Percentiles rank a stretch among this genome's conserved stretches.
phyloP scores from a whole-genome alignment of 2,797 vertebrate species.

The Malacoraja senta region DNA sequence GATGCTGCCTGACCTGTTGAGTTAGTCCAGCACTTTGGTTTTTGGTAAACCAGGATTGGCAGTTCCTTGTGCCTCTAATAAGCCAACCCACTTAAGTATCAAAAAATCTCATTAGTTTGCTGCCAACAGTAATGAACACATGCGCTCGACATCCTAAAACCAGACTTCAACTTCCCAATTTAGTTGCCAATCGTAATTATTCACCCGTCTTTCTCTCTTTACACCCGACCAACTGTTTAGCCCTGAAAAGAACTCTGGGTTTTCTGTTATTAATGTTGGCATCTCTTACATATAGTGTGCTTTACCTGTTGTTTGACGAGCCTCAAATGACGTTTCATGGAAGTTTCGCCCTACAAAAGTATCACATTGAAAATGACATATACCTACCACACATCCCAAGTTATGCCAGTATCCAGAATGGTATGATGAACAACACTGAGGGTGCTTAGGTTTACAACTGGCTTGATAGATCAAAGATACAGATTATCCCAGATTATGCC shows the following conservation, averaged over 20 bases:
- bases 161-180: neutral
- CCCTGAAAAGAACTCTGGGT: neutral
- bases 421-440: neutral
- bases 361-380: neutral
- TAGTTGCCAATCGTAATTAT: neutral
- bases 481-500: no score
- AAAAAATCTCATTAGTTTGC: neutral
- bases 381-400: constrained; percentile 23
- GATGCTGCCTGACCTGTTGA: no score
- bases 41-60: no score
- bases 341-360: constrained; percentile 41
- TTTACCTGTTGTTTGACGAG: constrained; percentile 41
- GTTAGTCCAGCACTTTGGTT: no score
- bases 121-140: neutral
- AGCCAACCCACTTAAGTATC: neutral
- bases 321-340: constrained; percentile 45
- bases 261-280: constrained; percentile 42
- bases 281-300: constrained; percentile 39
- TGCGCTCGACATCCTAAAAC: neutral
- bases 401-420: neutral
- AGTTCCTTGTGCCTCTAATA: no score
- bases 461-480: no score
- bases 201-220: neutral
- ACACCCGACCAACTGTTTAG: neutral
- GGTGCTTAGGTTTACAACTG: no score